These are phyloP conservation scores for Leptinotarsa lineolata DNA, from an alignment of 1,140 invertebrate genomes.

Conservation along the genomic window DNA sequence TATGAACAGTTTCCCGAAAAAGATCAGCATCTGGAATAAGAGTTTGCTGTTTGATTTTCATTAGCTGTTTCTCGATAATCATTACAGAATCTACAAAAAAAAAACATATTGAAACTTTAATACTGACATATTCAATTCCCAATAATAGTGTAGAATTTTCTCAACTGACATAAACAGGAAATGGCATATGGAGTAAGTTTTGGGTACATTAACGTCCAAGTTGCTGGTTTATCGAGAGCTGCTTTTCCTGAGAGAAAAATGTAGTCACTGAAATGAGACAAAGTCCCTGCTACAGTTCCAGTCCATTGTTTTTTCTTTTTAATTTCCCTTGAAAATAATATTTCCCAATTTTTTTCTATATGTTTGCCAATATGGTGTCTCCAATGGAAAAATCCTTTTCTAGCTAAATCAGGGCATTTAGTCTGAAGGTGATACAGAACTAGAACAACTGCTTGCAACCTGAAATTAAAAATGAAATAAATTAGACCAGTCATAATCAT, in stretches of 20 bases:
- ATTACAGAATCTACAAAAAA: slow-evolving; percentile 44
- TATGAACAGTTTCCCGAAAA: slow-evolving; percentile 39
- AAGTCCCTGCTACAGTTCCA: slow-evolving; percentile 76
- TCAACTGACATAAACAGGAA: slow-evolving; percentile 58
- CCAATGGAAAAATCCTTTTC: slow-evolving; percentile 76
- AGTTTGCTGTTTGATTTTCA: slow-evolving; percentile 44
- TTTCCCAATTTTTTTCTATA: slow-evolving; percentile 72
- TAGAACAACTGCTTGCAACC: slow-evolving; percentile 67
- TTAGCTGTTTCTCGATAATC: slow-evolving; percentile 44
- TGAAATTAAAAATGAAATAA: slow-evolving; percentile 43
- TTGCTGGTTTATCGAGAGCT: slow-evolving; percentile 74
- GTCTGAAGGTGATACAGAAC: slow-evolving; percentile 68
- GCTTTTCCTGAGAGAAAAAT: slow-evolving; percentile 73
- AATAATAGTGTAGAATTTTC: neutral
- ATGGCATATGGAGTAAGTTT: slow-evolving; percentile 66
- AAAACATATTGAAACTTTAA: neutral
- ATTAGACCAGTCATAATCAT: too few relatives aligned
- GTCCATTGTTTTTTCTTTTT: slow-evolving; percentile 81
- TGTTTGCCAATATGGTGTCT: slow-evolving; percentile 72
- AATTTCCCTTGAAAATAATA: slow-evolving; percentile 62
- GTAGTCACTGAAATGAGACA: slow-evolving; percentile 72
- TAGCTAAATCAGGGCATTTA: slow-evolving; percentile 68
- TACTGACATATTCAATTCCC: too few relatives aligned
- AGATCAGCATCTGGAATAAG: slow-evolving; percentile 39
- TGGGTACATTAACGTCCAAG: slow-evolving; percentile 72